Base-by-base conservation (phyloP, 2,113 vertebrate genomes). In the Cyprinodon tularosa region DNA sequence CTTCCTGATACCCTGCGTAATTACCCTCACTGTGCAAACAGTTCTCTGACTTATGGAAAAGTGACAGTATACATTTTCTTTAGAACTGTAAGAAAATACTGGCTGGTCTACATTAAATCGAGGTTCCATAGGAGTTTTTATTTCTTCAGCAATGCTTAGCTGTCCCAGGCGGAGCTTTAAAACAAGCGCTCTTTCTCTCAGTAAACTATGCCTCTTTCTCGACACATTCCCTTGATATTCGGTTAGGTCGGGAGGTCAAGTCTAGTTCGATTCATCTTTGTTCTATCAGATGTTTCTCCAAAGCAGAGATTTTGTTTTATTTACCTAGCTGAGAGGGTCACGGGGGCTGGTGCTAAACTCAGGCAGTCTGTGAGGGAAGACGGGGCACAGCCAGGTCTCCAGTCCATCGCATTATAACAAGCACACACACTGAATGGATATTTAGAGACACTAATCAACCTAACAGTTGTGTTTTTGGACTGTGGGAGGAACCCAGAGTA, bases 11-110 rank as follows among this genome's bases (percentile, higher is more conserved):
- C 76, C 80, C 88, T 80, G 68, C 66, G 67, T 83, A 78, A 84
- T 66, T 78, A 53, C 20, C 61, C 78, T 61, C 20, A 29, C 71
- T 72, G 81, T 62, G 50, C 71, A 62, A 62, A 63, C 44, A 45
- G 69, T 68, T 38, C 74, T 53, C 66, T 83, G 75, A 76, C 68
- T 60, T 73, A 80, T n/a, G 36, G 12, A 75, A 77, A 70, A 72
- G 74, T 88, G 77, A 90, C 88, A 87, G 81, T 73, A 84, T 78
- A 29, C 72, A 82, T 81, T 83, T 86, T 29, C 29, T 29, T 47
- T 83, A 67, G 47, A 83, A 87, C 57, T 81, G 63, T 83, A 36
- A 78, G 44, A 15, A 84, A 83, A 72, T 71, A 65, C 68, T 74
- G 76, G 65, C 82, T 50, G 88, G 79, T 82, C 81, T 75, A 60